A percentile compares a stretch with the other conserved stretches of the same genome.
Conservation (phyloP, 2,113 vertebrate genomes). For the Etheostoma cragini region DNA sequence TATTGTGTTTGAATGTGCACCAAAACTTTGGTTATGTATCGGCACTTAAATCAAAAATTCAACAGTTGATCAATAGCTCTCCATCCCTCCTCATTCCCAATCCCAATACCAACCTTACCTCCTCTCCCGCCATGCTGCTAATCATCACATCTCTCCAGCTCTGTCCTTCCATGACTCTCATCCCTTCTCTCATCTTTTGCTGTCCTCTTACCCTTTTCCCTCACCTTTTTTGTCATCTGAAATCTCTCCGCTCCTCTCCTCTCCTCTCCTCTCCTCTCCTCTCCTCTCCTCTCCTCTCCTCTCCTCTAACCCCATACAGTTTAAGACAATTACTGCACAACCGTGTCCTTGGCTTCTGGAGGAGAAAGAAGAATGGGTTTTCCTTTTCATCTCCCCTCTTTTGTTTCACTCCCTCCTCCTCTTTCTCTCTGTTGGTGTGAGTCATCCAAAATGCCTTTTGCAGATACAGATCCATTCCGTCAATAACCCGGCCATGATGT, state of each 20-base stretch:
- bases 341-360: conserved; percentile 59
- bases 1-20: neutral
- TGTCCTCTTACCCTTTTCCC: neutral
- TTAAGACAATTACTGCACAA: conserved; percentile 49
- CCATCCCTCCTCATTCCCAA: conserved; percentile 22
- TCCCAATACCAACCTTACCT: neutral
- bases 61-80: conserved; percentile 66
- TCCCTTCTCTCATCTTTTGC: neutral
- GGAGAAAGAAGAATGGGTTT: conserved; percentile 16
- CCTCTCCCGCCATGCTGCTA: neutral
- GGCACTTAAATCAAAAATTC: neutral
- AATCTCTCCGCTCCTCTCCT: neutral
- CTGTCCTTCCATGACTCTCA: neutral
- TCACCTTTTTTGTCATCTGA: neutral
- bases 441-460: conserved; percentile 43
- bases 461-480: conserved; percentile 23
- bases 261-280: neutral
- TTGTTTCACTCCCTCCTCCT: neutral
- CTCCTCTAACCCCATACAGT: neutral
- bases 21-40: neutral
- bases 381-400: conserved; percentile 12
- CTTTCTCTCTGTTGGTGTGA: conserved; percentile 8
- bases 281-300: conserved; percentile 1
- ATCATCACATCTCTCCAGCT: conserved; percentile 25
- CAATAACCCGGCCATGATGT: conserved; percentile 52